Conservation (phyloP, 2,113 vertebrate genomes). For the Bubalus kerabau region DNA sequence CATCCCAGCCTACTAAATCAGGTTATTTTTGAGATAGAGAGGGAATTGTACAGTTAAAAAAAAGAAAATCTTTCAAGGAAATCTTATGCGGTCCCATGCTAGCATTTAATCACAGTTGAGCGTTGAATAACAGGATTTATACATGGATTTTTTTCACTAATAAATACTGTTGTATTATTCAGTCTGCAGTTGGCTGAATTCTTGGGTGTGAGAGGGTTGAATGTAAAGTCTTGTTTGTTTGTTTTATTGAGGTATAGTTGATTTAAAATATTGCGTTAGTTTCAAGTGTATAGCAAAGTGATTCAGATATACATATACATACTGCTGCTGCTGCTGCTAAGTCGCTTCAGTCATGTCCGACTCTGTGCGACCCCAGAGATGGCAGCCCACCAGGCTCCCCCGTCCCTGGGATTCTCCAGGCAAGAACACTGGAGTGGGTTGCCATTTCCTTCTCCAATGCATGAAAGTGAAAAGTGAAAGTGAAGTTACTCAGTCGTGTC, state of each 20-base stretch:
- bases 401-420: too few species aligned
- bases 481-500: too few species aligned
- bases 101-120: background rate
- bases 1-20: background rate
- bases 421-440: too few species aligned
- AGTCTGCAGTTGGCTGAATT: background rate
- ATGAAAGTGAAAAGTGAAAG: too few species aligned
- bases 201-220: background rate
- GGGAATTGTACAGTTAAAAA: background rate
- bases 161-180: background rate
- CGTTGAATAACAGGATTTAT: background rate
- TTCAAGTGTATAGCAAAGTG: background rate
- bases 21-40: background rate
- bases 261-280: background rate
- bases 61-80: background rate
- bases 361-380: too few species aligned
- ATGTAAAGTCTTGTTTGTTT: background rate
- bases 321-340: too few species aligned
- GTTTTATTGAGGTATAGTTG: background rate
- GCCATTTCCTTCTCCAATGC: too few species aligned
- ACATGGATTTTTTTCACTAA: background rate
- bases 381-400: too few species aligned
- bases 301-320: background rate
- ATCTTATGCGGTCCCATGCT: background rate
- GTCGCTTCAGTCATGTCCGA: too few species aligned